phyloP scores from a whole-genome alignment of 1,140 invertebrate genomes.

The Ceratoteleas bidentatus region DNA sequence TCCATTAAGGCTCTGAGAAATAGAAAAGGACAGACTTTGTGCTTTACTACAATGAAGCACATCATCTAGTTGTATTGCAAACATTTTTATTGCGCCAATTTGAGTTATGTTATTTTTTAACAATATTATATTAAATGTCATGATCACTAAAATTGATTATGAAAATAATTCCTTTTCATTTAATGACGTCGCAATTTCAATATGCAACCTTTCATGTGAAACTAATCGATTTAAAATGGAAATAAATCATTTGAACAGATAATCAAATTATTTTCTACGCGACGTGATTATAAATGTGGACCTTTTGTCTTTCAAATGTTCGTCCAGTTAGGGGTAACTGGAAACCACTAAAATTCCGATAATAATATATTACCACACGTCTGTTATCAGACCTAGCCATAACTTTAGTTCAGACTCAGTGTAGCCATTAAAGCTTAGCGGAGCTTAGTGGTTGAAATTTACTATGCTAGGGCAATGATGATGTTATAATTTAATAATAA shows the following conservation, averaged over 20 bases:
- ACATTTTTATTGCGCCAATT: too few species aligned
- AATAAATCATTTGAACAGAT: constrained; percentile 7
- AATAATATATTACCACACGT: constrained; percentile 77
- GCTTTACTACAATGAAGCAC: too few species aligned
- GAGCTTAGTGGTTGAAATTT: constrained; percentile 62
- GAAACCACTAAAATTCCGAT: constrained; percentile 75
- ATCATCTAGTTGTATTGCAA: too few species aligned
- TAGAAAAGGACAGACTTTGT: too few species aligned
- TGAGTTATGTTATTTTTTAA: too few species aligned
- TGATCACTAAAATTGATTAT: too few species aligned
- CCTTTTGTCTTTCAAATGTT: constrained; percentile 47
- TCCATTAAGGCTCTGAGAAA: too few species aligned
- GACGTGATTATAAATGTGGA: constrained; percentile 32
- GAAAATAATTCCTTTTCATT: too few species aligned
- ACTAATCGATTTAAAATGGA: too few species aligned
- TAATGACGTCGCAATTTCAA: too few species aligned
- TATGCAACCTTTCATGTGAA: too few species aligned
- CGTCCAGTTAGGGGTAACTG: constrained; percentile 59
- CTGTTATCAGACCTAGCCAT: constrained; percentile 72
- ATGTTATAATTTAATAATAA: constrained; percentile 57
- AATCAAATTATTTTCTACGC: constrained; percentile 25
- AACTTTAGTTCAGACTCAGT: constrained; percentile 62
- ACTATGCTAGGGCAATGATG: constrained; percentile 55
- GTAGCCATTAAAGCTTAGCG: constrained; percentile 63
- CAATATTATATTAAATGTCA: too few species aligned